A percentile compares a stretch with the other conserved stretches of the same genome.
These are phyloP conservation scores for Diglossa cyanea DNA, from an alignment of 2,797 vertebrate species.

Conservation along the genomic window DNA sequence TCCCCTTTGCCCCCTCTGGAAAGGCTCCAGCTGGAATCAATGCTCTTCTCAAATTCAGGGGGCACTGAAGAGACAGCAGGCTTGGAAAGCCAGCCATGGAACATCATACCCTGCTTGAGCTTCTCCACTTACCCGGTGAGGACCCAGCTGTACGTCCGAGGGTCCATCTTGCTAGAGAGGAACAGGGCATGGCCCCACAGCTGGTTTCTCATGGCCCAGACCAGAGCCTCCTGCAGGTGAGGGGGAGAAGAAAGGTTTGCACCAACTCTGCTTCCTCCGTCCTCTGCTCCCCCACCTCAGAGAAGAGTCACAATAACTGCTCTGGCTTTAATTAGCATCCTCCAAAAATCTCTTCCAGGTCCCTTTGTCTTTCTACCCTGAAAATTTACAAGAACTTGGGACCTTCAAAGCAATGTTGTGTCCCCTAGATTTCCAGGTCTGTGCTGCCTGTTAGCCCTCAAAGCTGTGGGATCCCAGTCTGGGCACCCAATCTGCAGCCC, in stretches of 20 bases:
- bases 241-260: neutral
- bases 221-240: slow-evolving; percentile 85
- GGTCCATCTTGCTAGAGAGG: slow-evolving; percentile 92
- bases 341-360: neutral
- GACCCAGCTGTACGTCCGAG: slow-evolving; percentile 87
- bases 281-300: neutral
- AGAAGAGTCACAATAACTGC: neutral
- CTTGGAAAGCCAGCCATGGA: neutral
- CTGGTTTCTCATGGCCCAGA: slow-evolving; percentile 86
- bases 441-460: neutral
- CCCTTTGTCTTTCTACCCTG: neutral
- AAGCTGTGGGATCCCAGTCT: neutral
- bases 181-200: slow-evolving; percentile 94
- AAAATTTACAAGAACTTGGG: neutral
- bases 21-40: neutral
- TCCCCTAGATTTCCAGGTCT: neutral
- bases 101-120: neutral
- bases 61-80: neutral
- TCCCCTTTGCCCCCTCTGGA: neutral
- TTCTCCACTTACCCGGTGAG: slow-evolving; percentile 80
- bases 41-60: neutral
- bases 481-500: neutral
- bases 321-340: neutral
- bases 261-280: neutral
- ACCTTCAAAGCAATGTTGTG: neutral